Conservation (phyloP, 2,888 invertebrate species). For the Eutolmus rufibarbis region DNA sequence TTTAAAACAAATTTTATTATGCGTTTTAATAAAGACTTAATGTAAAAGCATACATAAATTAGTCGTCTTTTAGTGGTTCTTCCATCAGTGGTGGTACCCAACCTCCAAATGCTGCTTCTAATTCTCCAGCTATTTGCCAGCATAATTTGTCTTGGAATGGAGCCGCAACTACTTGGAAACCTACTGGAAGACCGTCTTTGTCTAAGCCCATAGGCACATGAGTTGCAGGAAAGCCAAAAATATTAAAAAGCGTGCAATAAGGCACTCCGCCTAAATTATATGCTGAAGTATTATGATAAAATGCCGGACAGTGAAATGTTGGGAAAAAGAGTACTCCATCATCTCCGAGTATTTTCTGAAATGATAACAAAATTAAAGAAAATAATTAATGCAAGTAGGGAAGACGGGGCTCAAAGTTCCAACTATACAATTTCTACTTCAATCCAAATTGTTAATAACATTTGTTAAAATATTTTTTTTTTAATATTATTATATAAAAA, state of each 20-base stretch:
- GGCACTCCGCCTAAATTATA: conserved; percentile 68
- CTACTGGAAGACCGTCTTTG: conserved; percentile 73
- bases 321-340: conserved; percentile 79
- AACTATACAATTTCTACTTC: too few relatives aligned
- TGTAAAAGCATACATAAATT: not conserved
- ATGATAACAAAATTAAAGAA: not conserved
- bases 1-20: not conserved
- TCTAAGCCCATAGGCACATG: conserved; percentile 75
- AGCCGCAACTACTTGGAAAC: conserved; percentile 79
- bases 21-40: not conserved
- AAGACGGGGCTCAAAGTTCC: not conserved
- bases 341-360: conserved; percentile 69
- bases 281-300: conserved; percentile 70
- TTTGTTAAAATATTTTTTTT: too few relatives aligned
- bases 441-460: too few relatives aligned
- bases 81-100: conserved; percentile 70
- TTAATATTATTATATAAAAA: too few relatives aligned
- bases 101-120: conserved; percentile 83
- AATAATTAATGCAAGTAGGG: not conserved
- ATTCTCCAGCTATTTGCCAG: conserved; percentile 78
- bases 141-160: conserved; percentile 81
- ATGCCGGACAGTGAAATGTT: conserved; percentile 70
- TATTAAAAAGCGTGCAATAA: conserved; percentile 74
- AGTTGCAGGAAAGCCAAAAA: conserved; percentile 78
- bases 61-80: not conserved